These are phyloP conservation scores for Toxotes chatareus DNA, from an alignment of 2,113 vertebrate genomes.

Conservation along the genomic window DNA sequence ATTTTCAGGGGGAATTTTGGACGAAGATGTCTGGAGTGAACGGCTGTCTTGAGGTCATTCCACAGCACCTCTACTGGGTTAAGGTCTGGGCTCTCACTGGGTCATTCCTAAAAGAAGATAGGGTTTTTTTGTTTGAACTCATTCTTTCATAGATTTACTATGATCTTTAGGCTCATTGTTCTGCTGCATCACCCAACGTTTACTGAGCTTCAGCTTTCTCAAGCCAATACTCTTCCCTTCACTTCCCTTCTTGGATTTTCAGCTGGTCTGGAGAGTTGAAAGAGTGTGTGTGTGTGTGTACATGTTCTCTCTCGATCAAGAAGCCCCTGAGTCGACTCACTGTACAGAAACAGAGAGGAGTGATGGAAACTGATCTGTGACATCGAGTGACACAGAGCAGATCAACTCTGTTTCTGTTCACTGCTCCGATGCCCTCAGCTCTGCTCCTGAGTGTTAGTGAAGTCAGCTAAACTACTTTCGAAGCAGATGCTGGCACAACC, in stretches of 20 bases:
- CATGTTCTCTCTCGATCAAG: not conserved
- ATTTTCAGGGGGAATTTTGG: too few species aligned
- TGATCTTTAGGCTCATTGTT: too few species aligned
- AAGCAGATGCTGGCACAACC: not conserved
- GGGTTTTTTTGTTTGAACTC: too few species aligned
- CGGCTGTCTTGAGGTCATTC: too few species aligned
- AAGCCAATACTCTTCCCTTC: not conserved
- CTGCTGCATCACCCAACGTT: too few species aligned
- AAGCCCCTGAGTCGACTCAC: too few species aligned
- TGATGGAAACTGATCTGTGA: not conserved
- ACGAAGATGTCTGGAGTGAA: too few species aligned
- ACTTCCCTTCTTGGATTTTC: not conserved
- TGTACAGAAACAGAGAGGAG: not conserved
- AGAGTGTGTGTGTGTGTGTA: not conserved
- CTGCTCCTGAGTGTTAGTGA: not conserved
- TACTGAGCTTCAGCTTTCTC: too few species aligned
- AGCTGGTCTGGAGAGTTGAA: conserved; percentile 1
- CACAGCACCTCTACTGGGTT: too few species aligned
- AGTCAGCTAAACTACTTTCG: not conserved
- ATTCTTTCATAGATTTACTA: too few species aligned
- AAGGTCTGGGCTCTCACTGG: too few species aligned
- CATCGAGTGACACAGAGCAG: not conserved
- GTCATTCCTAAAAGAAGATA: too few species aligned
- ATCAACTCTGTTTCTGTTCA: not conserved
- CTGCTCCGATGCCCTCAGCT: not conserved